Evolutionary conservation across 2,888 invertebrate species (phyloP), one percentile per base, ranked within the genome.

Genomic region (Amiota mariae): DNA sequence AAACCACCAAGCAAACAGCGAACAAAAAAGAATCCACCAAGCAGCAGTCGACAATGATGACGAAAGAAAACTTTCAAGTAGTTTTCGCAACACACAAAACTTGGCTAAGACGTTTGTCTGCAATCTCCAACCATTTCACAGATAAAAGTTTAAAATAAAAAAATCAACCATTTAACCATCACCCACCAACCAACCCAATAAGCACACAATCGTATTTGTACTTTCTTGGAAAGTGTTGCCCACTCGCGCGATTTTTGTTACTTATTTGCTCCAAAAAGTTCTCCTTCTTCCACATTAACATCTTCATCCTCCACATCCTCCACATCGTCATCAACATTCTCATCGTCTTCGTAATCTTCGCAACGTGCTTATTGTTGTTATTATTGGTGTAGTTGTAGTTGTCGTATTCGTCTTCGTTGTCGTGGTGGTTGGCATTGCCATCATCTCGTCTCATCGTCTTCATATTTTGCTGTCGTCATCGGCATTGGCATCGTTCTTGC

Each of bases 1-100:
- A 54, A 68, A 68, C 51, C 67, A 68, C 67, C 67, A 68, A 68
- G 67, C 51, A 68, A 68, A 68, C 67, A 68, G 67, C 67, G 13
- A 68, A 68, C 18, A 68, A 68, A 54, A 11, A 15, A 11, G 9
- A 11, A 67, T 24, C 8, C 20, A 20, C 51, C 3, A 36, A 20
- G 24, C 3, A 36, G 36, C 8, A 36, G 36, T 36, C 8, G 36
- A 36, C 3, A 36, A 36, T 66, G 18, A 66, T 48, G n/a, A 20
- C 36, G 8, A 9, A 51, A n/a, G 51, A 24, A 66, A 66, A 48
- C 15, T 48, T 13, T 48, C n/a, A 57, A 66, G 20, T 24, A 54
- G 20, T 51, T 68, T 36, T 36, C 20, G 49, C 18, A 8, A 24
- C 67, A 67, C 48, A 66, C n/a, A 63, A 64, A 47, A 48, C 49